Base-by-base conservation (phyloP, 2,797 vertebrate species). In the Heterohyrax brucei region DNA sequence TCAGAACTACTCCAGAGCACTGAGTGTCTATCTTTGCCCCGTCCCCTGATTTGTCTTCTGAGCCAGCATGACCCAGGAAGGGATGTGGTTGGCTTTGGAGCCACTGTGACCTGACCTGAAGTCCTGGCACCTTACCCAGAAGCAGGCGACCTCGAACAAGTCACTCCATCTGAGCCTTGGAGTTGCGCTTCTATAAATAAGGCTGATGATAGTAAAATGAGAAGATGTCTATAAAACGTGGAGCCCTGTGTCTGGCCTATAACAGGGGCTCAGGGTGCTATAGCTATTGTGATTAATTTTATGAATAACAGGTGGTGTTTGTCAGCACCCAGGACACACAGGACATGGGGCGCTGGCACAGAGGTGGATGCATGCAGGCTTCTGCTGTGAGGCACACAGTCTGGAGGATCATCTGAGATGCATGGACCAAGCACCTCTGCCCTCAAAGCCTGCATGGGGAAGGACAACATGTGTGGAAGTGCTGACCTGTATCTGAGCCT, bases 141-240 rank as follows among this genome's bases (percentile, higher is more conserved):
- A n/a, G 77, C 39, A n/a, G n/a, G 77, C 64, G 87, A 96, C 97
- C 92, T 96, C 94, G 95, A 95, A 26, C 53, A 6, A 46, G 89
- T 93, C 93, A 26, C 70, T 86, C 44, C 39, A 26, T n/a, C 75
- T 10, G 1, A 10, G 53, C 30, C 39, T 59, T 39, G 10, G 73
- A 80, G 82, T 53, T 59, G 56, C 0, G 0, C 10, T 7, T 70
- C 84, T 76, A 0, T 77, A 66, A 90, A 26, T 10, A 79, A 46
- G 3, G 24, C 94, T 50, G 33, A 64, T 80, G 48, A 64, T 5
- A 66, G 75, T 1, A 7, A 24, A 50, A 28, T 19, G 84, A 95
- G 87, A 28, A 44, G 87, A 64, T 64, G 77, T 86, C 94, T 88
- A 0, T 30, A 5, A 78, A 85, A 46, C 0, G 1, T 8, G 30